Conservation (phyloP, 2,113 vertebrate species). For the Balaeniceps rex region DNA sequence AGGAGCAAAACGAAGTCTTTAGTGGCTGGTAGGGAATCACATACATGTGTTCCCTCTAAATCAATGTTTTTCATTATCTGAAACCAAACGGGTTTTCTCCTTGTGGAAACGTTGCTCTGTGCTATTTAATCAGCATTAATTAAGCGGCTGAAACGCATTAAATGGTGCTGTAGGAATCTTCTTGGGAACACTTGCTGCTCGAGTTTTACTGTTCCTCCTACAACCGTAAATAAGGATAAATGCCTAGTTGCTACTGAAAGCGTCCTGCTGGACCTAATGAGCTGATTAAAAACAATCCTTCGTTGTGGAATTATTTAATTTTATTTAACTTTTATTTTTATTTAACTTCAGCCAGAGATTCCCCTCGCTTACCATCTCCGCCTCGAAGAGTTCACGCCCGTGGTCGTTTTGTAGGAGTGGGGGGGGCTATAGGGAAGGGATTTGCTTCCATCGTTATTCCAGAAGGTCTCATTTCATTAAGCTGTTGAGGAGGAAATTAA, state of each 20-base stretch:
- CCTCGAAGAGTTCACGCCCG: not conserved
- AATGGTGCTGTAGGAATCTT: not conserved
- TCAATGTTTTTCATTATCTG: not conserved
- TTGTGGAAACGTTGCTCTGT: not conserved
- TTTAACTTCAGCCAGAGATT: not conserved
- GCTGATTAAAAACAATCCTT: not conserved
- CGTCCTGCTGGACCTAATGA: not conserved
- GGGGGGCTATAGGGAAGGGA: not conserved
- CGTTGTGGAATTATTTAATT: not conserved
- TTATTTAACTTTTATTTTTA: not conserved
- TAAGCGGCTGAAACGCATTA: not conserved
- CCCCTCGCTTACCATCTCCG: not conserved
- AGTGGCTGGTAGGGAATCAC: not conserved
- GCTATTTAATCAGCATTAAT: conserved; percentile 16
- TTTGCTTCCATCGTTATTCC: not conserved
- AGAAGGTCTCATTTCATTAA: not conserved
- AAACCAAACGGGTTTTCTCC: not conserved
- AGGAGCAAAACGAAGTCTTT: not conserved
- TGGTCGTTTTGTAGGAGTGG: accelerated
- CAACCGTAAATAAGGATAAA: conserved; percentile 43
- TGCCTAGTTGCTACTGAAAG: conserved; percentile 38
- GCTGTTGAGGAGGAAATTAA: not conserved
- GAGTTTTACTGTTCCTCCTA: conserved; percentile 14
- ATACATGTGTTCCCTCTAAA: not conserved
- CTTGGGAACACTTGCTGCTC: not conserved